These are phyloP conservation scores for Hirtodrosophila duncani DNA, from an alignment of 2,888 invertebrate species.

Conservation along the genomic window DNA sequence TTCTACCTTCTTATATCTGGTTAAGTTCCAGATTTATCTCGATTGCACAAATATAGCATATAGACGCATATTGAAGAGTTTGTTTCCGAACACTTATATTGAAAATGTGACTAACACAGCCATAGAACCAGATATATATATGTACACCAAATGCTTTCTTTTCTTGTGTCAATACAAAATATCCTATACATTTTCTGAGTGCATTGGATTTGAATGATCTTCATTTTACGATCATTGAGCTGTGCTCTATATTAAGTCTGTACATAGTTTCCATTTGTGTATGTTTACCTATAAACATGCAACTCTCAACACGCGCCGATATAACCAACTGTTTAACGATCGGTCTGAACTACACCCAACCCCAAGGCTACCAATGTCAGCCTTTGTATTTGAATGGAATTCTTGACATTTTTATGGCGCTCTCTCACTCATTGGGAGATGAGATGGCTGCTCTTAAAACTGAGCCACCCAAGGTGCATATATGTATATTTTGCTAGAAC, in stretches of 20 bases:
- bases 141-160: too few species aligned
- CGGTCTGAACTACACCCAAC: too few species aligned
- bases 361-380: constrained; percentile 52
- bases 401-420: constrained; percentile 49
- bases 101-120: too few species aligned
- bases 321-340: constrained; percentile 54
- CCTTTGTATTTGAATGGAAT: constrained; percentile 26
- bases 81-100: too few species aligned
- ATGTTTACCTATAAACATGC: constrained; percentile 62
- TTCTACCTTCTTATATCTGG: too few species aligned
- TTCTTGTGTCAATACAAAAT: too few species aligned
- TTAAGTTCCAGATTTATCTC: too few species aligned
- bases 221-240: constrained; percentile 49
- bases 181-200: too few species aligned
- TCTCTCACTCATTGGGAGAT: constrained; percentile 30
- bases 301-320: constrained; percentile 48
- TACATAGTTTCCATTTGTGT: too few species aligned
- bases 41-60: too few species aligned
- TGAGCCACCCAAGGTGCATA: constrained; percentile 53
- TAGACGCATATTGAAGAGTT: too few species aligned
- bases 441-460: constrained; percentile 20
- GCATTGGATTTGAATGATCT: constrained; percentile 55
- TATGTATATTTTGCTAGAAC: constrained; percentile 2
- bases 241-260: constrained; percentile 51
- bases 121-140: too few species aligned